Conservation (phyloP, 2,888 invertebrate genomes). For the Rhamphomyia laevipes region DNA sequence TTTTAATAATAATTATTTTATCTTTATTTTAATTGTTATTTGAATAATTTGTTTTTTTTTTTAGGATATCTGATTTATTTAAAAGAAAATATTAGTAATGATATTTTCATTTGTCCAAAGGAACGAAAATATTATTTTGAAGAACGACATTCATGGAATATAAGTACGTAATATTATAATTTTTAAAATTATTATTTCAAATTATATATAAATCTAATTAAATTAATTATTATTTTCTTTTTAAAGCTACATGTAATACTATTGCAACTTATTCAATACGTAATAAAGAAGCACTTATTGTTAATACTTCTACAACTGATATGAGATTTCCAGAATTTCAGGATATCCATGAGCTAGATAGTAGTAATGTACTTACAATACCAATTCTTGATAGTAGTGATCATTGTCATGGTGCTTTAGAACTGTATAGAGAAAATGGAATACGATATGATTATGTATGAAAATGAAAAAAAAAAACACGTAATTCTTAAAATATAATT, state of each 20-base stretch:
- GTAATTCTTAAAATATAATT: too few relatives aligned
- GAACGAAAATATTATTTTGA: background rate
- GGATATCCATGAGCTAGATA: conserved; percentile 31
- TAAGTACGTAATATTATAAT: background rate
- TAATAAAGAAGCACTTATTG: conserved; percentile 43
- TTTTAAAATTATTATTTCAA: background rate
- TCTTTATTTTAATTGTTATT: background rate
- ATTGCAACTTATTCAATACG: conserved; percentile 47
- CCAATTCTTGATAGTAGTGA: conserved; percentile 35
- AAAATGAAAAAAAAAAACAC: too few relatives aligned
- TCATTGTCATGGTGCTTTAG: conserved; percentile 24
- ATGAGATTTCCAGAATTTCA: conserved; percentile 46
- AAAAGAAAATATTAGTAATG: background rate
- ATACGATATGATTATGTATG: too few relatives aligned
- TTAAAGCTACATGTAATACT: conserved; percentile 21
- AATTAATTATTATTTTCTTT: background rate
- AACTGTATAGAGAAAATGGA: conserved; percentile 4
- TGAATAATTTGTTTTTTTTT: background rate
- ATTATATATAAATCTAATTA: background rate
- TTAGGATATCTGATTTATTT: background rate
- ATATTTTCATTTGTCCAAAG: background rate
- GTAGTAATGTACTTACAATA: conserved; percentile 46
- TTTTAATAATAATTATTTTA: background rate
- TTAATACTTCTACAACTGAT: conserved; percentile 45
- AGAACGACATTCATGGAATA: background rate